Conservation (phyloP, 2,797 vertebrate genomes). For the Manis crassicaudata region DNA sequence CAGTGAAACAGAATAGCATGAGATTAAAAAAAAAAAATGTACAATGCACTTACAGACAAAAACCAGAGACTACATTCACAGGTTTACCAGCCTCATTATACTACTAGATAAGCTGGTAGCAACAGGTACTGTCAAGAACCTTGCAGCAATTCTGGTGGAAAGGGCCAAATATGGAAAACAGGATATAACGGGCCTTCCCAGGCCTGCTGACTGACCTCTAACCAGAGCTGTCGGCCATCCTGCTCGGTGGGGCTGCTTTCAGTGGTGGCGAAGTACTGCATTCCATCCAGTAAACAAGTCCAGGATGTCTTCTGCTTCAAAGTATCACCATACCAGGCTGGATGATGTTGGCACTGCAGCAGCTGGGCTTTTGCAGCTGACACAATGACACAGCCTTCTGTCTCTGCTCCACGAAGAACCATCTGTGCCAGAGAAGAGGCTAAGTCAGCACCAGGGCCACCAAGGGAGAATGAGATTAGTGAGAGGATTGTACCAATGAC, state of each 20-base stretch:
- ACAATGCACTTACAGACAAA: background rate
- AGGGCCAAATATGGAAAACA: background rate
- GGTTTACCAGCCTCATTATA: background rate
- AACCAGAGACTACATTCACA: background rate
- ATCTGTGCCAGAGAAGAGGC: constrained; percentile 86
- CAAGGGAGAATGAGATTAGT: background rate
- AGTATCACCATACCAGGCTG: constrained; percentile 97
- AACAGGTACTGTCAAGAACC: background rate
- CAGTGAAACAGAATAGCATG: constrained; percentile 4
- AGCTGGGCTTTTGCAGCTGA: constrained; percentile 97
- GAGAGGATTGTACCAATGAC: background rate
- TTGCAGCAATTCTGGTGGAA: background rate
- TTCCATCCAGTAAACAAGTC: constrained; percentile 97
- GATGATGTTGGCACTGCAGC: constrained; percentile 97
- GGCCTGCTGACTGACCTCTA: constrained; percentile 89
- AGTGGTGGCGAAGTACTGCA: constrained; percentile 99
- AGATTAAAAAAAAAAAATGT: background rate
- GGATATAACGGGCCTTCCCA: background rate
- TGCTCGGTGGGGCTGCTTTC: constrained; percentile 94
- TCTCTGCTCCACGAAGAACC: constrained; percentile 97
- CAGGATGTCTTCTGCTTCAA: constrained; percentile 99
- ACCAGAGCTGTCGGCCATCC: constrained; percentile 95
- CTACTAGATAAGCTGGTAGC: background rate
- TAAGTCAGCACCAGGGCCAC: background rate
- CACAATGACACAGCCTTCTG: constrained; percentile 96